A percentile compares a stretch with the other conserved stretches of the same genome.
phyloP scores from a whole-genome alignment of 2,888 invertebrate genomes.

The Antitype chi region DNA sequence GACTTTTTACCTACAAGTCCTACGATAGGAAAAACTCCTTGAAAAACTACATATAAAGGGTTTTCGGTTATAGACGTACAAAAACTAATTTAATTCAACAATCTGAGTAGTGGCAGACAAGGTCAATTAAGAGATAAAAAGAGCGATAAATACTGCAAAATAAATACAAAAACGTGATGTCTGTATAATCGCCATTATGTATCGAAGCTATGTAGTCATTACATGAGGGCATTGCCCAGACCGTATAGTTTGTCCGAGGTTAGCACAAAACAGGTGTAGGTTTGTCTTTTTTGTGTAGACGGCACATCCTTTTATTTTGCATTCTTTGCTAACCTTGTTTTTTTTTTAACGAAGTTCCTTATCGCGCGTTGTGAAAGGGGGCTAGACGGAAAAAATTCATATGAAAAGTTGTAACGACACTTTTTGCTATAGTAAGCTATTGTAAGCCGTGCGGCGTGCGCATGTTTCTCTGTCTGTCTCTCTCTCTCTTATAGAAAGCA shows the following conservation, averaged over 20 bases:
- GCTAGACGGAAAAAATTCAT: too few relatives aligned
- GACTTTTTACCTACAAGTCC: neutral
- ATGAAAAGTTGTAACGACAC: too few relatives aligned
- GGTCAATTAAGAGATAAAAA: conserved; percentile 15
- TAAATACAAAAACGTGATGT: conserved; percentile 16
- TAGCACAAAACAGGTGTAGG: neutral
- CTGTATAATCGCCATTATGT: neutral
- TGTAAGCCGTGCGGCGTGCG: too few relatives aligned
- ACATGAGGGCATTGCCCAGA: conserved; percentile 6
- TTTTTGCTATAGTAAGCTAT: too few relatives aligned
- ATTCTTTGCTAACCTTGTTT: conserved; percentile 5
- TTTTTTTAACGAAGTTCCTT: too few relatives aligned
- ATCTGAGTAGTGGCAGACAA: neutral
- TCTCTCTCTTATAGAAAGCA: too few relatives aligned
- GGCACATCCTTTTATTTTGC: conserved; percentile 1
- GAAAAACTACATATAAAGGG: neutral
- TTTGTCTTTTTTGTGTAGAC: conserved; percentile 5
- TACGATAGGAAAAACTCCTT: neutral
- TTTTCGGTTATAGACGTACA: neutral
- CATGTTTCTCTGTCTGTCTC: too few relatives aligned
- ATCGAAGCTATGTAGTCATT: neutral
- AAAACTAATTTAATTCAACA: conserved; percentile 8
- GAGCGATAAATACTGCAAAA: neutral
- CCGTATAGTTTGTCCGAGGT: neutral
- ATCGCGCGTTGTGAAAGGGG: too few relatives aligned